Evolutionary conservation across 1,140 invertebrate species (phyloP).

Genomic region (Drepana arcuata): DNA sequence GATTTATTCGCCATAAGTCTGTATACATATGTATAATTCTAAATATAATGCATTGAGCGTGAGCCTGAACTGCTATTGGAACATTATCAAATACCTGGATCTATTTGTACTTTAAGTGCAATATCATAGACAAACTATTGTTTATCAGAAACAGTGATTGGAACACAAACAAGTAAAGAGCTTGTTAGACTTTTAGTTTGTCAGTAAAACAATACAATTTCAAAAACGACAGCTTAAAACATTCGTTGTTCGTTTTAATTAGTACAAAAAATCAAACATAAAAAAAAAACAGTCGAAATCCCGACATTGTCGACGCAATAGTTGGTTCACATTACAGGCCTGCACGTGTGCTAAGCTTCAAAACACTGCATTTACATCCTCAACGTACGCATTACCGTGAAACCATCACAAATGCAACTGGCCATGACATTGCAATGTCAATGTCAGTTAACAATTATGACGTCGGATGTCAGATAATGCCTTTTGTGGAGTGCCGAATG

Average conservation of each 20-base stretch:
- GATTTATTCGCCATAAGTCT: conserved; percentile 15
- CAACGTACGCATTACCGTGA: conserved; percentile 3
- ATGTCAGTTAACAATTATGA: too few species aligned
- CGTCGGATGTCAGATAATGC: neutral
- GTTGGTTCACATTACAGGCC: conserved; percentile 13
- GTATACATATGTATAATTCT: conserved; percentile 10
- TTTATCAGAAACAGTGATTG: conserved; percentile 13
- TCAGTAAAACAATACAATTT: conserved; percentile 28
- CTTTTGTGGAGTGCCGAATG: neutral
- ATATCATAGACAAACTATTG: conserved; percentile 32
- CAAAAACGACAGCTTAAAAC: conserved; percentile 20
- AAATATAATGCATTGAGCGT: neutral
- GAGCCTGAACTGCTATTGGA: conserved; percentile 31
- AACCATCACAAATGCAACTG: conserved; percentile 1
- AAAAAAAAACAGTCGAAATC: conserved; percentile 24
- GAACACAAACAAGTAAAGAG: conserved; percentile 28
- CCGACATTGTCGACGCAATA: conserved; percentile 23
- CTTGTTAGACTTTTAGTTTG: conserved; percentile 50
- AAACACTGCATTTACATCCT: conserved; percentile 14
- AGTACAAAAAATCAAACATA: conserved; percentile 15
- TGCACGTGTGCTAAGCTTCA: conserved; percentile 38
- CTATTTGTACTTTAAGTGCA: conserved; percentile 61
- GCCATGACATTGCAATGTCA: too few species aligned
- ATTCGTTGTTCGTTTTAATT: conserved; percentile 24
- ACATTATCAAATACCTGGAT: conserved; percentile 43